Base-by-base conservation (phyloP, 2,113 vertebrate species). In the Jaculus jaculus region DNA sequence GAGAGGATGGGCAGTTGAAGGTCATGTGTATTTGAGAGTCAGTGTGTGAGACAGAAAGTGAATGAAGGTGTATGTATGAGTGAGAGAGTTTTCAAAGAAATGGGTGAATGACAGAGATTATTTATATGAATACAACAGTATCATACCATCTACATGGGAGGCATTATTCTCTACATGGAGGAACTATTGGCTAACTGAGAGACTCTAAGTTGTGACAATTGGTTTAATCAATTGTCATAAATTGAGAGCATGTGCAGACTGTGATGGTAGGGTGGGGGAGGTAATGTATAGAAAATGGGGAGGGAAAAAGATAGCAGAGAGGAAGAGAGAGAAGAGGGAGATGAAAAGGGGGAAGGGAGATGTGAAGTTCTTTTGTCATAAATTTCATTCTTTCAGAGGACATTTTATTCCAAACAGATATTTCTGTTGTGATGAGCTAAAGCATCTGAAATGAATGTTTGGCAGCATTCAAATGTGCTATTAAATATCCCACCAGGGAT, bases 401-500 rank as follows among this genome's bases (percentile, higher is more conserved):
- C 2, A 68, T 24, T 77, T 81, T 91, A 72, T 61, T n/a, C 84
- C 65, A 51, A 79, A 58, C 34, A 86, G 47, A 37, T 63, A 39
- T 21, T 39, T 30, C 61, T 75, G 37, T 71, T 73, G 42, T 9
- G 34, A 89, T 61, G 28, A 74, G 68, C 37, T 54, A 37, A 75
- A 74, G 32, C 30, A 66, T 79, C 51, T 71, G 71, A 91, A 80
- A 80, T 78, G 34, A 69, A 87, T 66, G 13, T 80, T 94, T 75
- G 30, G 39, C 39, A 66, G 72, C 71, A 79, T 89, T 89, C 51
- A 75, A 92, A 83, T 83, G 60, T 58, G 58, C 68, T 47, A 3
- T 77, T 79, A 81, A 84, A 66, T 26, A 12, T 42, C 83, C 61
- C 34, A 58, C 51, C 72, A 23, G 58, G 73, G 75, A 42, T 28